Conservation (phyloP, 2,797 vertebrate genomes). For the Arctocebus calabarensis region DNA sequence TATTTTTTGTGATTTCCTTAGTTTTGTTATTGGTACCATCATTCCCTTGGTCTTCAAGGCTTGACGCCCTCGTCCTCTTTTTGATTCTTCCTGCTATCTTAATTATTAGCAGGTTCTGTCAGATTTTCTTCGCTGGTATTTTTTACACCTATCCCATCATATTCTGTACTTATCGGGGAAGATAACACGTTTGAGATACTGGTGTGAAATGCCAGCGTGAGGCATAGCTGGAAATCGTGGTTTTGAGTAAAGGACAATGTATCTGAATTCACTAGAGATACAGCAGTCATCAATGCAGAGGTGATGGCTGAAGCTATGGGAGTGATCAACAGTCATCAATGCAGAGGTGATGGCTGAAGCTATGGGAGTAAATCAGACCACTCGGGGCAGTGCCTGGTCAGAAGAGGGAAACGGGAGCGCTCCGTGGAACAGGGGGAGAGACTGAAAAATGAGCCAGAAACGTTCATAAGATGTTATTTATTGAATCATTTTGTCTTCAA, state of each 20-base stretch:
- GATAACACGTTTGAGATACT: neutral
- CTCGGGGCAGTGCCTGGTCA: neutral
- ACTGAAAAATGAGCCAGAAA: neutral
- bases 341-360: neutral
- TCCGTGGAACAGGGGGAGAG: neutral
- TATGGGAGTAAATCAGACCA: neutral
- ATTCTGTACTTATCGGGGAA: neutral
- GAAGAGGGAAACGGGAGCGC: neutral
- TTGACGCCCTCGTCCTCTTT: neutral
- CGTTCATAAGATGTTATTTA: neutral
- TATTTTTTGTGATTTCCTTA: neutral
- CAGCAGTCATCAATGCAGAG: neutral
- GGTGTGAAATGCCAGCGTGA: neutral
- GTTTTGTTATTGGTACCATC: neutral
- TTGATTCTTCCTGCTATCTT: neutral
- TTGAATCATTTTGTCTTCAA: neutral
- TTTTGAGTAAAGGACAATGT: neutral
- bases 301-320: neutral
- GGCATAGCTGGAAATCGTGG: neutral
- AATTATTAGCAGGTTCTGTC: neutral
- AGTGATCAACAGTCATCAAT: neutral
- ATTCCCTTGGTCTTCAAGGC: neutral
- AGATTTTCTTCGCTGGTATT: neutral
- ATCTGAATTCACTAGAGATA: neutral
- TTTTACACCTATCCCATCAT: neutral